Evolutionary conservation across 2,113 vertebrate species (phyloP).

Genomic region (Triplophysa siluroides): DNA sequence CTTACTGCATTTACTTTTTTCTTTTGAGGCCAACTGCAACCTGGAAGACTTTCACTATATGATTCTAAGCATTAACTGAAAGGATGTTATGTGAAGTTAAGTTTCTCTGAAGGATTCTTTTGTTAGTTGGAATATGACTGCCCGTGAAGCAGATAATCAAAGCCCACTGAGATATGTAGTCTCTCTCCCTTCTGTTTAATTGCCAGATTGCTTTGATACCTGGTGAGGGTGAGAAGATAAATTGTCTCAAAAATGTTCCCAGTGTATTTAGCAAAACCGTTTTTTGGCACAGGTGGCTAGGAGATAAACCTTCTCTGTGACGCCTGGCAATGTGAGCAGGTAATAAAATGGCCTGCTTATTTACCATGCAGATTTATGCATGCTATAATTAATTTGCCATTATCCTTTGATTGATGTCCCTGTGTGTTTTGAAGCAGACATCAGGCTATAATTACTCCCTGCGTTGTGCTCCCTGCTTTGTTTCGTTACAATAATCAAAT

Average conservation of each 20-base stretch:
- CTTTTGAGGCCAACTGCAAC: too few relatives aligned
- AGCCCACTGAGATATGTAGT: not conserved
- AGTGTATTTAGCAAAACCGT: not conserved
- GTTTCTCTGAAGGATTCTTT: too few relatives aligned
- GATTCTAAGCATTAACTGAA: too few relatives aligned
- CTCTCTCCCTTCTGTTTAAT: not conserved
- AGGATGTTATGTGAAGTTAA: too few relatives aligned
- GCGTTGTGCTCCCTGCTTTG: conserved; percentile 62
- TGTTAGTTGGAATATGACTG: too few relatives aligned
- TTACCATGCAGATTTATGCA: conserved; percentile 66
- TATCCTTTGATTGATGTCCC: conserved; percentile 67
- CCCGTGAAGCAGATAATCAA: not conserved
- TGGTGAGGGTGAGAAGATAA: conserved; percentile 1
- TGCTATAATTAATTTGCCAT: conserved; percentile 74
- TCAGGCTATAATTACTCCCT: conserved; percentile 66
- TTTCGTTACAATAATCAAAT: conserved; percentile 71
- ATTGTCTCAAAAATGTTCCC: conserved; percentile 24
- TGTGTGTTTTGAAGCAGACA: conserved; percentile 60
- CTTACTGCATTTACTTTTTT: too few relatives aligned
- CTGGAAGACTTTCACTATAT: too few relatives aligned
- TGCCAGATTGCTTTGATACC: not conserved
- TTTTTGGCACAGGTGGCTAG: conserved; percentile 33
- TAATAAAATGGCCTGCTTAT: conserved; percentile 54
- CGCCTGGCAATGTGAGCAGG: conserved; percentile 32
- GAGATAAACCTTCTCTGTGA: conserved; percentile 41